Evolutionary conservation across 2,888 invertebrate genomes (phyloP), one percentile per base, ranked within the genome.

Genomic region (Mayetiola destructor): DNA sequence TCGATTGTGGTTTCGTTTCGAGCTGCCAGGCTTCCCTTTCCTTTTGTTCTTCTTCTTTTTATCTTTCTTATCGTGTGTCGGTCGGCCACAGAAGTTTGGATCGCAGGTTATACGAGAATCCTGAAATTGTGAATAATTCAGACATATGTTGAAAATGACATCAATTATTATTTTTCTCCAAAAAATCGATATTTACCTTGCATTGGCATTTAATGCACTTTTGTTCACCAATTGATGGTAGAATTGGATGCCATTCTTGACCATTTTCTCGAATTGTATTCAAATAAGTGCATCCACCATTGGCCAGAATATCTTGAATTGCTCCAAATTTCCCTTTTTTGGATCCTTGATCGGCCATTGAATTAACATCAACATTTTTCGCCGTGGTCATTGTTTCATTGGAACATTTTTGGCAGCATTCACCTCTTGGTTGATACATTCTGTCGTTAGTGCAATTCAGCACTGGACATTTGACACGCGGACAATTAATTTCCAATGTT

Each of bases 131-230:
- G 12, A 1, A 18, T 20, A 12, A 27, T 30, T 27, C 30, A 32
- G 32, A 57, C 32, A 55, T 18, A n/a, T 53, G 16, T 54, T 59
- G 55, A 56, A 56, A 60, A 57, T 36, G 9, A 27, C 27, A 3
- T 27, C 6, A 27, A 27, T 48, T 52, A 58, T 14, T 30, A 53
- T 1, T 40, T 40, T 14, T 8, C 4, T 18, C 5, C 2, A 14
- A 4, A 39, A 61, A 76, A n/a, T n/a, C n/a, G 35, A 29, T 16
- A 60, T 76, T 77, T 73, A 92, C 92, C 81, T 88, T 86, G 80
- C 94, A 94, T 64, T 84, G 80, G 70, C 94, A 94, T 64, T 85
- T 85, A 68, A 93, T 85, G 71, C 93, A 94, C 70, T 88, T 82
- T 69, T 89, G 82, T 66, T 87, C 86, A 36, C 92, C 92, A 65